These are phyloP conservation scores for Aphelocoma coerulescens DNA, from an alignment of 2,113 vertebrate species.

Conservation along the genomic window DNA sequence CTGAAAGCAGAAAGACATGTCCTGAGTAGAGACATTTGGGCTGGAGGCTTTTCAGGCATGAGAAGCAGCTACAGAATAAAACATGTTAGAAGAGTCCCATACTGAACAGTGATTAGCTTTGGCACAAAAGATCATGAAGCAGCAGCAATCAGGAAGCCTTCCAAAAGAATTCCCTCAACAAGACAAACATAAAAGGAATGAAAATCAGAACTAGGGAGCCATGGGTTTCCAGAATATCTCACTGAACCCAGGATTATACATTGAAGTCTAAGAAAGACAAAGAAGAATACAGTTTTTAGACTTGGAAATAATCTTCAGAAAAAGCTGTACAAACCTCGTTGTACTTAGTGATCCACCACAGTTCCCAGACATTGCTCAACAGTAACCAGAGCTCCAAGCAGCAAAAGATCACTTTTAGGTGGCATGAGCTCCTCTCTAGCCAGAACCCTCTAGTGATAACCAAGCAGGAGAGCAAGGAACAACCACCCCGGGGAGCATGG, in stretches of 20 bases:
- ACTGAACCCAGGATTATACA: not conserved
- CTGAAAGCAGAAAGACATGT: not conserved
- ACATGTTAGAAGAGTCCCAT: not conserved
- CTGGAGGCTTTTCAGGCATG: not conserved
- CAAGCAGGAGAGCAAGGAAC: not conserved
- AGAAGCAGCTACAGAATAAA: not conserved
- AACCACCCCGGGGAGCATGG: not conserved
- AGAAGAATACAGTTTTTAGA: not conserved
- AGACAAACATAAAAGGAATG: not conserved
- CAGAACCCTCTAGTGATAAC: not conserved
- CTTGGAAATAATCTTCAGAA: not conserved
- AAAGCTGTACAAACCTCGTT: not conserved
- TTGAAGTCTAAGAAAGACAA: not conserved
- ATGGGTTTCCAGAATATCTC: not conserved
- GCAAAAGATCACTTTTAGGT: not conserved
- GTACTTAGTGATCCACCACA: not conserved
- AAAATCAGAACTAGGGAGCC: not conserved
- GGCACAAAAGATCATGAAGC: not conserved
- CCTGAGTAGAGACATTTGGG: not conserved
- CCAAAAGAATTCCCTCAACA: conserved; percentile 17
- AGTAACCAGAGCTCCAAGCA: not conserved
- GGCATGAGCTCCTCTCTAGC: not conserved
- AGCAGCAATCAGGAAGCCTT: conserved; percentile 16
- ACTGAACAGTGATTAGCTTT: not conserved
- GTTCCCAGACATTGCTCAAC: not conserved